Conservation (phyloP, 1,140 invertebrate genomes). For the Drosophila murphyi region DNA sequence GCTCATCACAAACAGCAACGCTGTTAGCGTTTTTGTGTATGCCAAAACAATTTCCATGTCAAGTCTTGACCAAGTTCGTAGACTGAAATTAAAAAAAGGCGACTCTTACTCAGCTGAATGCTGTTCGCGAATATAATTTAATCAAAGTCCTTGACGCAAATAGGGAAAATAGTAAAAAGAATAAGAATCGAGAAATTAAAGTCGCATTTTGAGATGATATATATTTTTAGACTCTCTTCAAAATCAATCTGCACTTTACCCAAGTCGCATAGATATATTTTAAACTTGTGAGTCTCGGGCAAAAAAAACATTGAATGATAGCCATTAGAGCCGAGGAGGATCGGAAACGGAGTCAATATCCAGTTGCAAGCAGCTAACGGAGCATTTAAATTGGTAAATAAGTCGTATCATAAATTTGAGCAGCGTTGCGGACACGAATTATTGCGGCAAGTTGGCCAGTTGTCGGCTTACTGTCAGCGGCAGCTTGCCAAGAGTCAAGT, state of each 20-base stretch:
- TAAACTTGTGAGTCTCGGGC: not conserved
- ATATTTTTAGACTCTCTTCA: not conserved
- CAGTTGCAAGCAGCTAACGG: slow-evolving; percentile 25
- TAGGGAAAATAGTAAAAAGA: no score
- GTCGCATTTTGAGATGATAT: no score
- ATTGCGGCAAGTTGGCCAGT: slow-evolving; percentile 10
- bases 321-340: slow-evolving; percentile 11
- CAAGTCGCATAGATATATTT: not conserved
- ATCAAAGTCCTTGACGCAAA: no score
- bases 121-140: no score
- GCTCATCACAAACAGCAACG: slow-evolving; percentile 3
- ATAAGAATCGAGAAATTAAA: no score
- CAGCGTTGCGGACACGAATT: slow-evolving; percentile 33
- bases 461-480: slow-evolving; percentile 5
- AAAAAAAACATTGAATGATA: slow-evolving; percentile 31
- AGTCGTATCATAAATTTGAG: slow-evolving; percentile 59
- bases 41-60: not conserved
- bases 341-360: not conserved
- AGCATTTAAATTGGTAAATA: slow-evolving; percentile 67
- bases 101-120: no score
- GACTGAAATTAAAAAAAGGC: not conserved
- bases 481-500: not conserved
- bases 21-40: slow-evolving; percentile 6
- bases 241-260: not conserved
- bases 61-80: not conserved